These are phyloP conservation scores for Slavum lentiscoides DNA, from an alignment of 2,888 invertebrate species.

Conservation along the genomic window DNA sequence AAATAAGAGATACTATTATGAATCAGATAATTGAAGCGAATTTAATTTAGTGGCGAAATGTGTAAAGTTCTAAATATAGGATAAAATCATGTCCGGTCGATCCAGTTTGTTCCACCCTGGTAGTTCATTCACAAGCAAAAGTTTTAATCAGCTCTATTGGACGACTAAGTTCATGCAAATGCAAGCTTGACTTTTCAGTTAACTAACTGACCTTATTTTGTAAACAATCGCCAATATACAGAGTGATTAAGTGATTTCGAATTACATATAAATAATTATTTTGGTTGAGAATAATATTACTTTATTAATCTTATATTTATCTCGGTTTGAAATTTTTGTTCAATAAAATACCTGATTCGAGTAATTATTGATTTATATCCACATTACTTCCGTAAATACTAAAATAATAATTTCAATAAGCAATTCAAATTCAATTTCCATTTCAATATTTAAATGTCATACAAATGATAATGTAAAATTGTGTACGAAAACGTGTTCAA, in stretches of 20 bases:
- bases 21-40: neutral
- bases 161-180: slow-evolving; percentile 30
- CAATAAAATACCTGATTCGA: too few relatives aligned
- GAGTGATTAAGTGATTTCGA: slow-evolving; percentile 16
- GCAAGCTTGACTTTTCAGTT: slow-evolving; percentile 40
- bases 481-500: too few relatives aligned
- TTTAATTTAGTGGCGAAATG: slow-evolving; percentile 12
- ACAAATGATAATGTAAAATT: too few relatives aligned
- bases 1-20: neutral
- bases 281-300: neutral
- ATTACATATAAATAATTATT: neutral
- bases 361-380: too few relatives aligned
- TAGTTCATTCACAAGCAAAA: slow-evolving; percentile 30
- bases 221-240: slow-evolving; percentile 19
- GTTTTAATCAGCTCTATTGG: slow-evolving; percentile 35
- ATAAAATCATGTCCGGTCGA: slow-evolving; percentile 18
- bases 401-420: too few relatives aligned
- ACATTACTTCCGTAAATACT: too few relatives aligned
- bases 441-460: too few relatives aligned
- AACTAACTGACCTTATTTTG: slow-evolving; percentile 14
- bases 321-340: too few relatives aligned
- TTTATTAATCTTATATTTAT: too few relatives aligned
- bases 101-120: slow-evolving; percentile 18
- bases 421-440: too few relatives aligned
- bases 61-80: slow-evolving; percentile 18